Evolutionary conservation across 2,888 invertebrate genomes (phyloP).

Genomic region (Spicauda simplicius): DNA sequence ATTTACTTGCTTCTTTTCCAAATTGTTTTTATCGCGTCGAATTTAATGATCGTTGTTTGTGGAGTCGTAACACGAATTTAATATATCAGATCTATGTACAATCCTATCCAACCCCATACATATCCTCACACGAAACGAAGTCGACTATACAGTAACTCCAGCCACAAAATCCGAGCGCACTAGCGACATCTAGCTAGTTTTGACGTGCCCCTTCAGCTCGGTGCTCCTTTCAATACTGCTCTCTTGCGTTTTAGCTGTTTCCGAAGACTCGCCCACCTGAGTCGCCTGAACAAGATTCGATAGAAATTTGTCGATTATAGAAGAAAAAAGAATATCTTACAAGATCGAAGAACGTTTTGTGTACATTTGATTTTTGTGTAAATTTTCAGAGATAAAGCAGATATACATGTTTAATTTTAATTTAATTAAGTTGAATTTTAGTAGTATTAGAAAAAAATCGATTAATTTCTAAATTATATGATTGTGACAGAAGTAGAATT

Average conservation of each 20-base stretch:
- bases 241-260: conserved; percentile 17
- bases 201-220: conserved; percentile 49
- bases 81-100: not conserved
- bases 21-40: not conserved
- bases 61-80: conserved; percentile 5
- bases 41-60: not conserved
- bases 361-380: conserved; percentile 17
- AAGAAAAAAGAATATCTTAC: conserved; percentile 12
- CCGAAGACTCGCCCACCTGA: not conserved
- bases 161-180: conserved; percentile 56
- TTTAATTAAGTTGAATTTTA: not conserved
- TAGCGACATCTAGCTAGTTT: conserved; percentile 61
- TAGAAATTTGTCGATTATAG: conserved; percentile 16
- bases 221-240: conserved; percentile 2
- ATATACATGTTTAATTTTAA: not conserved
- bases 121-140: conserved; percentile 47
- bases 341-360: conserved; percentile 9
- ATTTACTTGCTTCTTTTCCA: not conserved
- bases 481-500: not conserved
- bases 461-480: too few relatives aligned
- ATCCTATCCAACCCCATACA: not conserved
- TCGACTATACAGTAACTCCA: conserved; percentile 54
- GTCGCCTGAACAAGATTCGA: conserved; percentile 4
- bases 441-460: not conserved
- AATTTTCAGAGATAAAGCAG: conserved; percentile 11